Percentiles rank a stretch among this genome's conserved stretches.
These are phyloP conservation scores for Syrrhaptes paradoxus DNA, from an alignment of 2,113 vertebrate genomes.

Conservation along the genomic window DNA sequence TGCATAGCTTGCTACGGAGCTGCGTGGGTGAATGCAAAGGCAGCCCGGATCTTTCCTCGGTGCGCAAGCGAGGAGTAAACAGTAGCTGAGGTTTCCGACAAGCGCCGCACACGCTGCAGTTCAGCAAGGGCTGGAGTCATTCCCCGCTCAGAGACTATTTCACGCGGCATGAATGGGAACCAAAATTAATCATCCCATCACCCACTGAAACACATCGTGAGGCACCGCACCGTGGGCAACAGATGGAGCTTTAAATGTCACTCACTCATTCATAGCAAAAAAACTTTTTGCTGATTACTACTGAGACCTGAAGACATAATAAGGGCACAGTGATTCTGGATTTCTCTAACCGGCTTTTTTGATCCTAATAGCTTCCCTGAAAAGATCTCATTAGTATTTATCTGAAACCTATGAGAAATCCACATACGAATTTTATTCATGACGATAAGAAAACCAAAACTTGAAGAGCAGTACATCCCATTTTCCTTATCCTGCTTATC, in stretches of 20 bases:
- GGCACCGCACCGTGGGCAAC: neutral
- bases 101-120: neutral
- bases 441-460: neutral
- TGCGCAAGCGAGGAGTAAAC: neutral
- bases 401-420: neutral
- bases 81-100: neutral
- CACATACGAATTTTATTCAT: neutral
- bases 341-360: neutral
- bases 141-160: neutral
- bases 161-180: constrained; percentile 49
- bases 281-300: constrained; percentile 1
- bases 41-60: neutral
- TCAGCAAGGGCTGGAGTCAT: neutral
- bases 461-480: neutral
- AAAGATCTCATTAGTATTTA: neutral
- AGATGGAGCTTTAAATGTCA: constrained; percentile 61
- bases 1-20: neutral
- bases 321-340: neutral
- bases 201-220: neutral
- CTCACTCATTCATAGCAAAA: constrained; percentile 11
- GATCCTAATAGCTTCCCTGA: neutral
- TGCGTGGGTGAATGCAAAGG: neutral
- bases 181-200: constrained; percentile 38
- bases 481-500: neutral
- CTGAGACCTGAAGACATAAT: neutral